These are phyloP conservation scores for Drosophila quinaria DNA, from an alignment of 2,888 invertebrate species.

Conservation along the genomic window DNA sequence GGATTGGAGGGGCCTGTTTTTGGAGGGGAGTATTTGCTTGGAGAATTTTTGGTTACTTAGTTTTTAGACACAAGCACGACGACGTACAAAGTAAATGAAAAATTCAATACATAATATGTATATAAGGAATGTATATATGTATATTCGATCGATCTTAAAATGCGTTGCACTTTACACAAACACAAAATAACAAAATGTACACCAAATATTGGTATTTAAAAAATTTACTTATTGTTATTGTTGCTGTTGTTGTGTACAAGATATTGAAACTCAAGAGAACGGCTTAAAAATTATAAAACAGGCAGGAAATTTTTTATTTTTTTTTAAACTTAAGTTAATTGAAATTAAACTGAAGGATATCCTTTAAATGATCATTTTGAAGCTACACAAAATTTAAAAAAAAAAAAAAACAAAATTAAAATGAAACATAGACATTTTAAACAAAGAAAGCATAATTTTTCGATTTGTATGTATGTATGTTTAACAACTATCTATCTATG, in stretches of 20 bases:
- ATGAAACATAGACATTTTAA: not conserved
- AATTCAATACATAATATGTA: constrained; percentile 67
- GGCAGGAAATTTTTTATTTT: too few relatives aligned
- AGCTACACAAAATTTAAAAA: too few relatives aligned
- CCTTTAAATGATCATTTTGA: too few relatives aligned
- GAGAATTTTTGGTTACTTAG: constrained; percentile 61
- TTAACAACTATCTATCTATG: constrained; percentile 4
- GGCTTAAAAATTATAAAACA: not conserved
- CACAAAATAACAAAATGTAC: constrained; percentile 40
- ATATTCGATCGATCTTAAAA: constrained; percentile 69
- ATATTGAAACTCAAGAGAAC: not conserved
- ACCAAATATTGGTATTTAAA: constrained; percentile 35
- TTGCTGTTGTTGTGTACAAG: not conserved
- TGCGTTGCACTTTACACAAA: constrained; percentile 70
- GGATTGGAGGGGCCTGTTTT: not conserved
- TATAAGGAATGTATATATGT: constrained; percentile 45
- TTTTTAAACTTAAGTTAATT: too few relatives aligned
- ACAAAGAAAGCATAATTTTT: constrained; percentile 5
- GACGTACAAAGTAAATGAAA: constrained; percentile 73
- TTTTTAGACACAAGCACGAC: constrained; percentile 79
- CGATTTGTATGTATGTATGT: constrained; percentile 1
- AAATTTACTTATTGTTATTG: constrained; percentile 24
- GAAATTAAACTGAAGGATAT: too few relatives aligned
- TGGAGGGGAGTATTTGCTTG: constrained; percentile 32
- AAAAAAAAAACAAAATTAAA: not conserved